Conservation (phyloP, 92 coral and sea anemone species). For the Bergia puertoricense region DNA sequence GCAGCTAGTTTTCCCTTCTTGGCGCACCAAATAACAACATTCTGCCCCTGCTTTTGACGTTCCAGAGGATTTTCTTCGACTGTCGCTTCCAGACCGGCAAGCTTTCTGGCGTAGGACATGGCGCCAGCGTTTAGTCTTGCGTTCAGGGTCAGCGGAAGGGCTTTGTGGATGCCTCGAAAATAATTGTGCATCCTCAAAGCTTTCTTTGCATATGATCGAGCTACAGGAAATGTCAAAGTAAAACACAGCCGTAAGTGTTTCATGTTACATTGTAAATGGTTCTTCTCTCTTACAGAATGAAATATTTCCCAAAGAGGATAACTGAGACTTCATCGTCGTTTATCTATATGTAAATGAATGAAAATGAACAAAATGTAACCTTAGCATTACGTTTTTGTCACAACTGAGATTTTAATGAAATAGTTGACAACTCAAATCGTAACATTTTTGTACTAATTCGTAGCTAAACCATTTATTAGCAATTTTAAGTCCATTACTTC, state of each 20-base stretch:
- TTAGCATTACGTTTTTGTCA: too few species aligned
- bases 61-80: conserved; percentile 8
- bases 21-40: conserved; percentile 29
- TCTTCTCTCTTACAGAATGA: not conserved
- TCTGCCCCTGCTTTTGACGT: conserved; percentile 29
- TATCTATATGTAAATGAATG: too few species aligned
- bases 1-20: conserved; percentile 11
- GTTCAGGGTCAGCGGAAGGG: conserved; percentile 25
- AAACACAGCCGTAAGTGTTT: not conserved
- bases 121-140: conserved; percentile 43
- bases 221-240: not conserved
- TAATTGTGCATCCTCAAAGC: conserved; percentile 44
- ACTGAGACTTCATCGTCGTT: too few species aligned
- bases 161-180: conserved; percentile 45
- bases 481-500: too few species aligned
- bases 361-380: too few species aligned
- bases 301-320: too few species aligned
- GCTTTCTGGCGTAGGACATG: conserved; percentile 29
- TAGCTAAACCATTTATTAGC: too few species aligned
- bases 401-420: too few species aligned
- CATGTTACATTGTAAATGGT: not conserved
- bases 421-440: too few species aligned
- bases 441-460: too few species aligned
- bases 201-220: conserved; percentile 46
- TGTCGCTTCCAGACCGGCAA: conserved; percentile 14